These are phyloP conservation scores for Pseudomyrmex cubaensis DNA, from an alignment of 1,140 invertebrate species.

Conservation along the genomic window DNA sequence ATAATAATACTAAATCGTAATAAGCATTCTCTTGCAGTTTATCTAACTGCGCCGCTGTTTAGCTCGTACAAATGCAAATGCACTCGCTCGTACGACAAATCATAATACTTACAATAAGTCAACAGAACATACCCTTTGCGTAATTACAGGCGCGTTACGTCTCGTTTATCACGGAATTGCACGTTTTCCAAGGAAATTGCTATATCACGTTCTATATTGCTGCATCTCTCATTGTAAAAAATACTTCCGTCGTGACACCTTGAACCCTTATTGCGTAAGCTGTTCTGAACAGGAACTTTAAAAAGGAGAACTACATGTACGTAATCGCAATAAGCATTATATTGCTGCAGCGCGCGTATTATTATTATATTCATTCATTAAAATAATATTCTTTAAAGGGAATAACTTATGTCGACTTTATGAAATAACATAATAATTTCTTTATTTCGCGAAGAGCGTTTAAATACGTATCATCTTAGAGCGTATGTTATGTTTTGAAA, in stretches of 20 bases:
- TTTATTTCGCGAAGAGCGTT: neutral
- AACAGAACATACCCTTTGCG: constrained; percentile 55
- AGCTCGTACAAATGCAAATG: constrained; percentile 60
- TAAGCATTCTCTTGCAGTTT: constrained; percentile 59
- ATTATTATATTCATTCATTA: constrained; percentile 2
- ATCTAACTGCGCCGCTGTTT: constrained; percentile 27
- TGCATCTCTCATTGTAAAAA: constrained; percentile 37
- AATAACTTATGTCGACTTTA: neutral
- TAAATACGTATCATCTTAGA: neutral
- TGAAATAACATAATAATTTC: constrained; percentile 10
- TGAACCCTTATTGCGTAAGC: constrained; percentile 33
- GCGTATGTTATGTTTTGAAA: neutral
- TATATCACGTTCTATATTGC: constrained; percentile 39
- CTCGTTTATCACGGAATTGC: constrained; percentile 69
- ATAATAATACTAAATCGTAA: constrained; percentile 63
- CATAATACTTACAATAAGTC: constrained; percentile 70
- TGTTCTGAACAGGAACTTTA: constrained; percentile 5
- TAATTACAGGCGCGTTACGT: constrained; percentile 65
- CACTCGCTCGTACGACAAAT: constrained; percentile 63
- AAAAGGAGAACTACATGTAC: constrained; percentile 1
- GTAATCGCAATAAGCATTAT: neutral
- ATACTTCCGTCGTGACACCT: constrained; percentile 51
- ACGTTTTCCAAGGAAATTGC: constrained; percentile 56
- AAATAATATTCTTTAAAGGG: neutral
- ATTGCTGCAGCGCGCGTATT: neutral